A percentile compares a stretch with the other conserved stretches of the same genome.
These are phyloP conservation scores for Oncorhynchus tshawytscha DNA, from an alignment of 2,113 vertebrate genomes.

Conservation along the genomic window DNA sequence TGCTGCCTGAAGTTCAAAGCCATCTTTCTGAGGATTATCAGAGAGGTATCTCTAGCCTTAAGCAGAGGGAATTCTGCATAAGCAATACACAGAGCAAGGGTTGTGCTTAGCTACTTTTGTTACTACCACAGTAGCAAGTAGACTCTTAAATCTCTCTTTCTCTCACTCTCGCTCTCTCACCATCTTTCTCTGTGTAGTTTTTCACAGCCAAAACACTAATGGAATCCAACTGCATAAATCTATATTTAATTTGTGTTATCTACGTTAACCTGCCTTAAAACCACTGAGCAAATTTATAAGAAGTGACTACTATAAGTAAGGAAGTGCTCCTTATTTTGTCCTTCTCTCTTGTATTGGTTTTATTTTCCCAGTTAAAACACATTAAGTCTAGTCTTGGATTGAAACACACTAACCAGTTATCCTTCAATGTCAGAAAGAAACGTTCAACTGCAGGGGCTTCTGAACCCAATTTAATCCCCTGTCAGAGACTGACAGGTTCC, in stretches of 20 bases:
- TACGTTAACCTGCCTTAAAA: no score
- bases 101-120: constrained; percentile 22
- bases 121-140: background rate
- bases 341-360: no score
- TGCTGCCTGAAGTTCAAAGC: constrained; percentile 40
- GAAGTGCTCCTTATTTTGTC: no score
- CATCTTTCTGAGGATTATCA: constrained; percentile 37
- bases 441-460: background rate
- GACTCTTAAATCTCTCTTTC: background rate
- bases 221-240: background rate
- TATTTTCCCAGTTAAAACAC: no score
- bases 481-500: background rate
- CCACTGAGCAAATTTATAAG: no score
- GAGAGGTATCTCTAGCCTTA: constrained; percentile 30
- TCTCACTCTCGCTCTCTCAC: no score
- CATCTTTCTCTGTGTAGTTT: background rate
- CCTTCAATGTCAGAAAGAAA: background rate
- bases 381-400: no score
- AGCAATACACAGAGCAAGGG: constrained; percentile 41
- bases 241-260: no score
- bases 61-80: constrained; percentile 41
- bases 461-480: background rate
- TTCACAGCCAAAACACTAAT: background rate
- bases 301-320: no score
- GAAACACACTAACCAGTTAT: background rate